Base-by-base conservation (phyloP, 2,888 invertebrate genomes). In the Calephelis perditalis region DNA sequence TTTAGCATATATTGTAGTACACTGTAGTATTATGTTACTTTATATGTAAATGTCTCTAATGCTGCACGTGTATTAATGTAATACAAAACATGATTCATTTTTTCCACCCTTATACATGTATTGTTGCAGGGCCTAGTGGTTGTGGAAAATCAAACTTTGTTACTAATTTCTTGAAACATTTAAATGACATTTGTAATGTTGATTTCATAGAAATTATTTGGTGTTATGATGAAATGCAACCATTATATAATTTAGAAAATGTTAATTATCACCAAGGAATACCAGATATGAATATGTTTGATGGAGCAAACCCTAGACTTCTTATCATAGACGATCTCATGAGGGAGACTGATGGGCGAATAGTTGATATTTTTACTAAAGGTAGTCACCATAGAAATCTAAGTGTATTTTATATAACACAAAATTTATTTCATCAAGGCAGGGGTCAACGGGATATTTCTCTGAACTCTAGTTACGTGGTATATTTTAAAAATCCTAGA, bases 261-360 rank as follows among this genome's bases (percentile, higher is more conserved):
- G 67, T 72, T 57, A 63, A 63, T 15, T 72, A 72, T 52, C 55
- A 60, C 65, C 71, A 71, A 60, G 71, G 70, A 9, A 66, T 73
- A n/a, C 71, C 70, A 15, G 69, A 72, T 63, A 59, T 72, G 5
- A 68, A 36, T 57, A 72, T 72, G 68, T 73, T 70, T 65, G 67
- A 70, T 66, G 68, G 66, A 5, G 64, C 65, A 56, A 8, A 67
- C 37, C 63, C 70, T 12, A 54, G 67, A 11, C 66, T 73, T 15
- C 45, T 72, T 7, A 71, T 73, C 57, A 71, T 72, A 57, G 71
- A 71, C 68, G 71, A 71, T 60, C 61, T 72, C 10, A 72, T 72
- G 71, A 71, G 71, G 60, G 72, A 73, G 64, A 67, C 68, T 47
- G 68, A 70, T 68, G 70, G 72, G 7, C 62, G 72, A 1, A 62